Base-by-base conservation (phyloP, 2,797 vertebrate genomes). In the Rhinophrynus dorsalis region DNA sequence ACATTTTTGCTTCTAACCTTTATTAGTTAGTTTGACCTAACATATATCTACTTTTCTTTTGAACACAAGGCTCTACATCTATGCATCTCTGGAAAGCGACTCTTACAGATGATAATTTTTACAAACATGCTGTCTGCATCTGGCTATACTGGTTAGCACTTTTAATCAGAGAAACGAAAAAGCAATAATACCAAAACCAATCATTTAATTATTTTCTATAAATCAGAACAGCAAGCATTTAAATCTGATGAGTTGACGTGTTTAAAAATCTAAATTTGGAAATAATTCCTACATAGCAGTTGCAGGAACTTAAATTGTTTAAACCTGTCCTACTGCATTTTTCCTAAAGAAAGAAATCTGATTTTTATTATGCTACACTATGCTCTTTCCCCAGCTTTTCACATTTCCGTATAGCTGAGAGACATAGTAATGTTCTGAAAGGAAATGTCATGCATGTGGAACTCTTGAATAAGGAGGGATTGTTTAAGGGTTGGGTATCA, bases 271-370 rank as follows among this genome's bases (percentile, higher is more conserved):
- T 64, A 52, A 72, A 72, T 52, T 64, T 65, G 68, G 68, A 72
- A 72, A 72, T 60, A 65, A 64, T 65, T 72, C 58, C 60, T 65
- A 57, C 61, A 72, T 52, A 64, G 64, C 60, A 58, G 40, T 72
- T 65, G 61, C 60, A 57, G 68, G 68, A 72, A 72, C 65, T 72
- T 72, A 64, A 72, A 72, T 72, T 72, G 61, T 65, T 72, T 72
- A 72, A 72, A 72, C 60, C 60, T 72, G 68, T 72, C 62, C 30
- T 51, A 40, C 42, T 40, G 37, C 9, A 21, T 72, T 45, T 65
- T 50, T 57, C 13, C 30, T 23, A 63, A 33, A 48, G 15, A 40
- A 51, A 40, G 23, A 72, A 65, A 72, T 72, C 24, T 65, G 60
- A 72, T 72, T 72, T 64, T 57, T 72, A 65, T 72, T 58, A 72